A percentile compares a stretch with the other conserved stretches of the same genome.
phyloP scores from a whole-genome alignment of 2,888 invertebrate genomes.

The Lepidocyrtoides sp. region DNA sequence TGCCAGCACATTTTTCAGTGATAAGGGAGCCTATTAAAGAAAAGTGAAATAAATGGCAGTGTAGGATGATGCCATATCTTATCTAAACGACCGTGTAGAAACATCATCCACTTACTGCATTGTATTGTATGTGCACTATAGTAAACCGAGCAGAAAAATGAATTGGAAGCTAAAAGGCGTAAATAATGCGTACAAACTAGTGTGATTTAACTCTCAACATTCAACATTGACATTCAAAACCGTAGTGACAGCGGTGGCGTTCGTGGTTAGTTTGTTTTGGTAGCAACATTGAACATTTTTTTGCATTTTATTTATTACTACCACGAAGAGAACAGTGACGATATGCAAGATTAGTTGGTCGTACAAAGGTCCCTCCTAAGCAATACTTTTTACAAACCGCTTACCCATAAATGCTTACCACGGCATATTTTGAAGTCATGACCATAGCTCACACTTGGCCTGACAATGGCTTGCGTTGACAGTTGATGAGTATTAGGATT shows the following conservation, averaged over 20 bases:
- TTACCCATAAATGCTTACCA: not conserved
- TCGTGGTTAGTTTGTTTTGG: not conserved
- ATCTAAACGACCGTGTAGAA: constrained; percentile 42
- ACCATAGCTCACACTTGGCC: not conserved
- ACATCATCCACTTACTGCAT: constrained; percentile 6
- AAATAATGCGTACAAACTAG: constrained; percentile 19
- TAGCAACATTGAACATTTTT: not conserved
- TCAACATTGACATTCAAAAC: constrained; percentile 20
- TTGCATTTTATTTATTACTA: not conserved
- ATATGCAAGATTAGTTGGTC: not conserved
- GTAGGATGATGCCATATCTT: constrained; percentile 46
- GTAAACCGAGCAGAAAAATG: not conserved
- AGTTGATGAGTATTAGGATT: constrained; percentile 43
- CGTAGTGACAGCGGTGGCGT: not conserved
- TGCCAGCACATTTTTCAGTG: constrained; percentile 3
- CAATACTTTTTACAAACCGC: not conserved
- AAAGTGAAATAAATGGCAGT: constrained; percentile 52
- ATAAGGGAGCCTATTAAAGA: constrained; percentile 33
- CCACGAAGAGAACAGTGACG: not conserved
- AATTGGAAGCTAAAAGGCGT: constrained; percentile 5
- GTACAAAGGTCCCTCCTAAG: not conserved
- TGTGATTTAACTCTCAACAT: not conserved
- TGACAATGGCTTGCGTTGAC: constrained; percentile 52
- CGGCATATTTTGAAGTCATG: not conserved
- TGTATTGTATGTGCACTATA: not conserved